Evolutionary conservation across 1,140 invertebrate genomes (phyloP), one percentile per base, ranked within the genome.

Genomic region (Cylas formicarius): DNA sequence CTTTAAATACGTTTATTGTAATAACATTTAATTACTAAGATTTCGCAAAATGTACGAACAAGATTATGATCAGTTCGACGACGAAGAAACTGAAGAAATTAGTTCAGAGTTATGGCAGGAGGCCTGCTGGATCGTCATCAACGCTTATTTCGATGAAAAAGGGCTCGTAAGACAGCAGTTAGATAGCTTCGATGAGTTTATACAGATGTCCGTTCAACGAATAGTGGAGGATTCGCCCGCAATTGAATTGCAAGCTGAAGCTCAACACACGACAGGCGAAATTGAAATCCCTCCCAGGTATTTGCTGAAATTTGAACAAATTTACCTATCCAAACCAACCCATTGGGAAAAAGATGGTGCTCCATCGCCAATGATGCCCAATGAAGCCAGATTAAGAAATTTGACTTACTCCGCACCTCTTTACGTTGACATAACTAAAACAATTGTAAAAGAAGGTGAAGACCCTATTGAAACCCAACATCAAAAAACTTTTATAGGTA

Each of bases 301-400:
- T 72, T 67, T 88, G 11, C 62, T 98, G 1, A 97, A 97, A 69
- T 99, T 99, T 73, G 95, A 97, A 65, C 95, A 99, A 68, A 98
- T 99, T 63, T 99, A 98, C 67, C 65, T 99, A 20, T 97, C 94
- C 0, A 98, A 97, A 68, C 95, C 95, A 4, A 99, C 95, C 7
- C 96, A 98, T 76, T 98, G 95, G 95, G 95, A 98, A 68, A 98
- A 97, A 72, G 95, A 99, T 75, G 95, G 95, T 65, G 90, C 93
- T 0, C 92, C 93, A 18, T 91, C 87, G 47, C 91, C 92, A 43
- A 96, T 99, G 92, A 97, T 98, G 94, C 95, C 95, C 8, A 99
- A 99, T 67, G 95, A 98, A 73, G 95, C 93, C 10, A 74, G 93
- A 44, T 66, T 89, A 36, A 72, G 86, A 38, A 90, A 90, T 69